Evolutionary conservation across 2,113 vertebrate species (phyloP).

Genomic region (Zeus faber): DNA sequence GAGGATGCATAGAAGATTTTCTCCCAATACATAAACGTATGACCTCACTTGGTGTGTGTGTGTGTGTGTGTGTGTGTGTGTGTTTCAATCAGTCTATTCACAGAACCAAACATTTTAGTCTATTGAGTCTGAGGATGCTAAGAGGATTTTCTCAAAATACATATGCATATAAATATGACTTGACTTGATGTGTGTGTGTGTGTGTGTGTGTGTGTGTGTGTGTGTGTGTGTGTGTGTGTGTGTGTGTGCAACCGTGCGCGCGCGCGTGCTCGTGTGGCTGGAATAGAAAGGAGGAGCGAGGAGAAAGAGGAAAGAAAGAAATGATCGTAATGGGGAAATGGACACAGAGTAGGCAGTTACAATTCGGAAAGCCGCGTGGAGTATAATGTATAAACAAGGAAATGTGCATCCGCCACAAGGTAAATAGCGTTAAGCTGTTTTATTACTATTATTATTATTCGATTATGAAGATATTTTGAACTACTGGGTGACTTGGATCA

Average conservation of each 20-base stretch:
- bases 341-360: not conserved
- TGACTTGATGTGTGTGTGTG: not conserved
- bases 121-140: too few species aligned
- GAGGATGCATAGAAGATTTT: not conserved
- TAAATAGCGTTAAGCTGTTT: slow-evolving; percentile 30
- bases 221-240: slow-evolving; percentile 14
- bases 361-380: slow-evolving; percentile 8
- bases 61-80: not conserved
- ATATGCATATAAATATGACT: not conserved
- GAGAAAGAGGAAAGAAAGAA: slow-evolving; percentile 17
- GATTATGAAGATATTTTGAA: not conserved
- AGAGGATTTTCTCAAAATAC: not conserved
- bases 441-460: slow-evolving; percentile 1
- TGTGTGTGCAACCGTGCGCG: slow-evolving; percentile 14
- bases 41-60: too few species aligned
- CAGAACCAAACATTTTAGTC: too few species aligned
- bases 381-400: slow-evolving; percentile 7
- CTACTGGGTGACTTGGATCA: slow-evolving; percentile 3
- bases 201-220: slow-evolving; percentile 7
- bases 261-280: slow-evolving; percentile 11
- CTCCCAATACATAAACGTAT: not conserved
- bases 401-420: slow-evolving; percentile 30
- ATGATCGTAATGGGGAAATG: slow-evolving; percentile 8
- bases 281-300: slow-evolving; percentile 21
- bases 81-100: too few species aligned